Conservation (phyloP, 2,113 vertebrate genomes). For the Nibea coibor region DNA sequence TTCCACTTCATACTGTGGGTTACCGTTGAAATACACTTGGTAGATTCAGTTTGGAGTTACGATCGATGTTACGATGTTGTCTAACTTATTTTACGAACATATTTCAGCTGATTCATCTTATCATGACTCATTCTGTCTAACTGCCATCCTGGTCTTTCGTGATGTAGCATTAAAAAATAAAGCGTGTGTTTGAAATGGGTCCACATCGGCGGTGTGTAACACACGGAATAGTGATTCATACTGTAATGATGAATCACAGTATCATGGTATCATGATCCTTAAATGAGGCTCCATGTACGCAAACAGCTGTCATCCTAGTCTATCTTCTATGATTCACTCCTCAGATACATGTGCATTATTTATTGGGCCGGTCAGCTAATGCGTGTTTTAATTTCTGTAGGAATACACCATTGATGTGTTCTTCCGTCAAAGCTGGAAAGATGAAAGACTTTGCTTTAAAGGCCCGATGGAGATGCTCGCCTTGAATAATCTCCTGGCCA, state of each 20-base stretch:
- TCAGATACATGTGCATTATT: background rate
- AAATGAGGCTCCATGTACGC: background rate
- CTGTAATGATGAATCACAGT: background rate
- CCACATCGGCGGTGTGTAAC: background rate
- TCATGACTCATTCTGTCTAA: background rate
- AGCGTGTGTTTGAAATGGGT: background rate
- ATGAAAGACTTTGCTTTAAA: conserved; percentile 93
- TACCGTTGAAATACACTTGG: background rate
- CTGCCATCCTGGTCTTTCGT: background rate
- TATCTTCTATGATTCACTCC: background rate
- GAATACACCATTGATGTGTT: conserved; percentile 98
- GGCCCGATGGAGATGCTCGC: conserved; percentile 96
- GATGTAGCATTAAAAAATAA: background rate
- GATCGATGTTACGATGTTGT: no score
- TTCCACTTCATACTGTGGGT: background rate
- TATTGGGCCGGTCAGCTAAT: background rate
- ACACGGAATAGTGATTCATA: background rate
- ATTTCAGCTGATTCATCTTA: background rate
- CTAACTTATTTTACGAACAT: no score
- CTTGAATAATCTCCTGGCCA: conserved; percentile 95
- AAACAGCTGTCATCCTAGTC: background rate
- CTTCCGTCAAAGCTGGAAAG: conserved; percentile 99
- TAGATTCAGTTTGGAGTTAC: background rate
- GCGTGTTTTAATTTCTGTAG: conserved; percentile 74
- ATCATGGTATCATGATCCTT: no score